These are phyloP conservation scores for Gasterosteus aculeatus DNA, from an alignment of 2,113 vertebrate genomes.

Conservation along the genomic window DNA sequence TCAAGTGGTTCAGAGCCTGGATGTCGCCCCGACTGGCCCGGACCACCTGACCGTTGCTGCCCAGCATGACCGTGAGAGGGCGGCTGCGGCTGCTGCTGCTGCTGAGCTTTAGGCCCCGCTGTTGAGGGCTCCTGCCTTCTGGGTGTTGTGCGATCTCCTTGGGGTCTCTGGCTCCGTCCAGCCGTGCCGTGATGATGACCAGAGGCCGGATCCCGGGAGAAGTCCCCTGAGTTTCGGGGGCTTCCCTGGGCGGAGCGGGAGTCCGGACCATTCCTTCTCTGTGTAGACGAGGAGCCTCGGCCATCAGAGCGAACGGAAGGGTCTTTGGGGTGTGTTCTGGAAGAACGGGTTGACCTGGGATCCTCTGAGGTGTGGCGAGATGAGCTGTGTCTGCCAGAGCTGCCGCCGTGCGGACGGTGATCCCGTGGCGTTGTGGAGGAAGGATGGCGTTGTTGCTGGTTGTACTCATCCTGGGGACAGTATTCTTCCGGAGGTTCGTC, in stretches of 20 bases:
- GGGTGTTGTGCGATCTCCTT: slow-evolving; percentile 72
- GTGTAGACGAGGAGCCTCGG: slow-evolving; percentile 79
- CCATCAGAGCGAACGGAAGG: slow-evolving; percentile 83
- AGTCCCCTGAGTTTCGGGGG: slow-evolving; percentile 86
- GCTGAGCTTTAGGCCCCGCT: slow-evolving; percentile 77
- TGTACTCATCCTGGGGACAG: slow-evolving; percentile 89
- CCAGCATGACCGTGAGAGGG: slow-evolving; percentile 64
- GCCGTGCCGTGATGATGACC: slow-evolving; percentile 85
- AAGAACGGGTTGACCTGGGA: slow-evolving; percentile 84
- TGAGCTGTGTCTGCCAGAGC: slow-evolving; percentile 87
- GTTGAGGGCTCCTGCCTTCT: slow-evolving; percentile 80
- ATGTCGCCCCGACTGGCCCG: slow-evolving; percentile 69
- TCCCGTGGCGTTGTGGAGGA: slow-evolving; percentile 87
- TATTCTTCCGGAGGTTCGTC: slow-evolving; percentile 95
- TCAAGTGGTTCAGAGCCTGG: slow-evolving; percentile 64
- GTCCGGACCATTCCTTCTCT: slow-evolving; percentile 86
- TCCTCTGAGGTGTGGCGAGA: slow-evolving; percentile 89
- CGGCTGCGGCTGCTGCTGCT: slow-evolving; percentile 58
- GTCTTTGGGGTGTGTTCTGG: slow-evolving; percentile 90
- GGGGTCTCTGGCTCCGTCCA: slow-evolving; percentile 84
- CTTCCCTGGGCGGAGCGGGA: slow-evolving; percentile 78
- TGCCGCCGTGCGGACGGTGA: slow-evolving; percentile 89
- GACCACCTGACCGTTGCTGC: slow-evolving; percentile 70
- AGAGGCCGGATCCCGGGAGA: slow-evolving; percentile 82
- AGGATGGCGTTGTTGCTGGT: slow-evolving; percentile 84